These are phyloP conservation scores for Bembecia ichneumoniformis DNA, from an alignment of 2,888 invertebrate species.

Conservation along the genomic window DNA sequence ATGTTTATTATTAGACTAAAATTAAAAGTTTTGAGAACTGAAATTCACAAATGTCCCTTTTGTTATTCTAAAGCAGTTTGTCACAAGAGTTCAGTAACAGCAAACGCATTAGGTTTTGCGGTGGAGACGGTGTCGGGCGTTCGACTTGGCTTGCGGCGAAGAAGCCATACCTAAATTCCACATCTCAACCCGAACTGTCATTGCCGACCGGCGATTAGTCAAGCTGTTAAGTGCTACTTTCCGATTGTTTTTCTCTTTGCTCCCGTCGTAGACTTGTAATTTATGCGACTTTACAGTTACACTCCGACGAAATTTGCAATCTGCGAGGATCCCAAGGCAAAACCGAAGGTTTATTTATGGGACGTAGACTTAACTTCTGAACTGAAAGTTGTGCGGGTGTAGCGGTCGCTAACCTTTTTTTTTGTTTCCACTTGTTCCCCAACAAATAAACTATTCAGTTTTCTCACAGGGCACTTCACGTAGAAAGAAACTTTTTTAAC, in stretches of 20 bases:
- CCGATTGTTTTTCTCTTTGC: conserved; percentile 65
- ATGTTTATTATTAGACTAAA: too few relatives aligned
- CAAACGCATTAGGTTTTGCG: conserved; percentile 34
- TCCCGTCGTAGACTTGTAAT: conserved; percentile 58
- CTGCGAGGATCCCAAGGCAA: conserved; percentile 58
- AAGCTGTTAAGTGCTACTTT: conserved; percentile 67
- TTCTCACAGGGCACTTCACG: conserved; percentile 8
- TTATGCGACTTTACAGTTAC: conserved; percentile 69
- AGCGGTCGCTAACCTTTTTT: conserved; percentile 51
- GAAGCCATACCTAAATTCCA: conserved; percentile 30
- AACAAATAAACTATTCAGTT: conserved; percentile 7
- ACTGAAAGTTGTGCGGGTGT: conserved; percentile 59
- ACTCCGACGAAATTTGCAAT: conserved; percentile 64
- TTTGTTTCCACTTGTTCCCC: conserved; percentile 18
- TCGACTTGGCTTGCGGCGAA: conserved; percentile 35
- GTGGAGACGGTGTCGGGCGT: conserved; percentile 9
- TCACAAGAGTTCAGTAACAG: conserved; percentile 21
- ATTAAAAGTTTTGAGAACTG: conserved; percentile 2
- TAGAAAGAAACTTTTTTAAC: background rate
- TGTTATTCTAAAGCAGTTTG: conserved; percentile 35
- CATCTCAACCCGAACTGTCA: conserved; percentile 46
- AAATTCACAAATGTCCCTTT: conserved; percentile 17
- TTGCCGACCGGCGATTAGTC: conserved; percentile 62
- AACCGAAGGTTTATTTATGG: conserved; percentile 71
- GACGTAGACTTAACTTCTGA: conserved; percentile 55